A percentile compares a stretch with the other conserved stretches of the same genome.
These are phyloP conservation scores for Mesocricetus auratus DNA, from an alignment of 2,113 vertebrate species.

Conservation along the genomic window DNA sequence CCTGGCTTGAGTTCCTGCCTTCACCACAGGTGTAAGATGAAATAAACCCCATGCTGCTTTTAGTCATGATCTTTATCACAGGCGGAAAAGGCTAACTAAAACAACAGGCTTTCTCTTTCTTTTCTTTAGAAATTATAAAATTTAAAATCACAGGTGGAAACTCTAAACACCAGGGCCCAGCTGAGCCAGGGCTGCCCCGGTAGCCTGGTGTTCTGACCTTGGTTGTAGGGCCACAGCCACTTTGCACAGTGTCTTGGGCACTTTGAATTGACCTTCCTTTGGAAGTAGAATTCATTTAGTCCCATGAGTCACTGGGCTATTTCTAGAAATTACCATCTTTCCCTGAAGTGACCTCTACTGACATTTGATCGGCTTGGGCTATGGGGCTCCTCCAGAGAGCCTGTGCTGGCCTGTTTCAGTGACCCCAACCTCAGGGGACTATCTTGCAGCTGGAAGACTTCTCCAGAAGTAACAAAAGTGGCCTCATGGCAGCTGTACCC, in stretches of 20 bases:
- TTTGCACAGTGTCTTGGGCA: not conserved
- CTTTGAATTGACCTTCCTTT: not conserved
- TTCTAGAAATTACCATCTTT: constrained; percentile 17
- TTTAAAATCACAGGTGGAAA: not conserved
- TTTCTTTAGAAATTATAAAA: constrained; percentile 10
- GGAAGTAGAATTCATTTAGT: not conserved
- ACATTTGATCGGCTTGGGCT: not conserved
- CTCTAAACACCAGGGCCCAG: not conserved
- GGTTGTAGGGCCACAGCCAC: too few species aligned
- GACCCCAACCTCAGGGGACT: not conserved
- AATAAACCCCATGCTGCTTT: not conserved
- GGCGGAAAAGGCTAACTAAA: not conserved
- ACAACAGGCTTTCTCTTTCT: not conserved
- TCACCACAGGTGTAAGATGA: not conserved
- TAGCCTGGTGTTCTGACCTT: not conserved
- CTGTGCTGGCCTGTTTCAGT: not conserved
- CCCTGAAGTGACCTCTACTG: constrained; percentile 17
- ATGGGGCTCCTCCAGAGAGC: not conserved
- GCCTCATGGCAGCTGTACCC: not conserved
- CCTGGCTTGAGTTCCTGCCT: not conserved
- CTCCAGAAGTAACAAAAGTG: not conserved
- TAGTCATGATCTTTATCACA: not conserved
- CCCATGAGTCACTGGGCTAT: not conserved
- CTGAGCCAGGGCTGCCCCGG: not conserved
- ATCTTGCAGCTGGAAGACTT: not conserved